phyloP scores from a whole-genome alignment of 2,797 vertebrate genomes.

The Yasuhikotakia modesta region DNA sequence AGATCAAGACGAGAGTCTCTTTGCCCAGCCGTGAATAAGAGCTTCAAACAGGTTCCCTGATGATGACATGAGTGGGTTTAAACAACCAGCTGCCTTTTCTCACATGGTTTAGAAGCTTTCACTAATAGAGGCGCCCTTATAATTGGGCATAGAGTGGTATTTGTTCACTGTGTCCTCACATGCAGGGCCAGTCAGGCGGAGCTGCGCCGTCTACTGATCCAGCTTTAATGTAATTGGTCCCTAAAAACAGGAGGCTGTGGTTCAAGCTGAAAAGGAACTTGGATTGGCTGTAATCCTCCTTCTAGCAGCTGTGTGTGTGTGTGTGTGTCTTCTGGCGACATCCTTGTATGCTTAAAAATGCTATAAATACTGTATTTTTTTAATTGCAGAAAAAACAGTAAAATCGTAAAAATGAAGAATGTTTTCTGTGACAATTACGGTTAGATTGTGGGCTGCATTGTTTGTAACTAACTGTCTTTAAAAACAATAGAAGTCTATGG shows the following conservation, averaged over 20 bases:
- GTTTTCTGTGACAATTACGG: too few relatives aligned
- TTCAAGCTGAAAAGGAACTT: conserved; percentile 51
- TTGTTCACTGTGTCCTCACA: conserved; percentile 61
- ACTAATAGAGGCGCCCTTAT: conserved; percentile 52
- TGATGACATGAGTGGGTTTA: conserved; percentile 51
- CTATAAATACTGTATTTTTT: too few relatives aligned
- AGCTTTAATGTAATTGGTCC: conserved; percentile 50
- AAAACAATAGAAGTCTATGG: too few relatives aligned
- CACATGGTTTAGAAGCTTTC: conserved; percentile 33
- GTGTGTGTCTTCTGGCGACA: neutral
- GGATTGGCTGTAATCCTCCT: conserved; percentile 34
- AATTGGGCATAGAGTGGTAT: conserved; percentile 51
- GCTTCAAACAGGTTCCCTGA: conserved; percentile 4
- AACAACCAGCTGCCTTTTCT: conserved; percentile 3
- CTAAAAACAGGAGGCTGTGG: conserved; percentile 47
- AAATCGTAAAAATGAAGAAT: too few relatives aligned
- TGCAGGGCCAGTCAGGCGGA: conserved; percentile 53
- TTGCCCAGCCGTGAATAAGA: too few relatives aligned
- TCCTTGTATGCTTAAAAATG: too few relatives aligned
- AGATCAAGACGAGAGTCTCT: neutral
- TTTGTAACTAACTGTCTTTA: too few relatives aligned
- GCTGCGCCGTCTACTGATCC: conserved; percentile 28
- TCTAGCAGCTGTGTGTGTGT: conserved; percentile 19
- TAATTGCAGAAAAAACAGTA: too few relatives aligned
- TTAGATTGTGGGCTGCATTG: too few relatives aligned